A percentile compares a stretch with the other conserved stretches of the same genome.
Conservation (phyloP, 1,140 invertebrate species). For the Heliconius melpomene region DNA sequence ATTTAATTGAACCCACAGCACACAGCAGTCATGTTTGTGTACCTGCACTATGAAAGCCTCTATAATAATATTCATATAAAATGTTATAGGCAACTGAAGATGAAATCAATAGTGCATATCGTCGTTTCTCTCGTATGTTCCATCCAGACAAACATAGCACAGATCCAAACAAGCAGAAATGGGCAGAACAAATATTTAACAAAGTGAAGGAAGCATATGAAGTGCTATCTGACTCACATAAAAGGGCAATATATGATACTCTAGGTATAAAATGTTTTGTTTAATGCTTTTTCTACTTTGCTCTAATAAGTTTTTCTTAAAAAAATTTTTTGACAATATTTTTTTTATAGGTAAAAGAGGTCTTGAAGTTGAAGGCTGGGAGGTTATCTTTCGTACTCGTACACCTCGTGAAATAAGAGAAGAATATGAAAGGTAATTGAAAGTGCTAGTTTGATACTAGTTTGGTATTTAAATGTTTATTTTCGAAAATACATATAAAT, state of each 20-base stretch:
- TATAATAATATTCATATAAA: not conserved
- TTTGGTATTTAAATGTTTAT: too few species aligned
- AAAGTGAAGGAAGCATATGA: conserved; percentile 96
- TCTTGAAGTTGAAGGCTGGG: conserved; percentile 95
- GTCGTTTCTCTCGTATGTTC: conserved; percentile 93
- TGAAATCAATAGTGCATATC: conserved; percentile 95
- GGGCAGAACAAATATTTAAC: conserved; percentile 95
- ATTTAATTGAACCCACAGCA: too few species aligned
- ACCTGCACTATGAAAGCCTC: too few species aligned
- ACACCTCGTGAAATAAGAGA: conserved; percentile 96
- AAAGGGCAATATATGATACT: conserved; percentile 81
- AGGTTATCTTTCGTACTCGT: conserved; percentile 93
- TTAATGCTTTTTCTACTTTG: not conserved
- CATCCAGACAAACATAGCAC: conserved; percentile 96
- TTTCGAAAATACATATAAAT: too few species aligned
- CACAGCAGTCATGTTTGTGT: too few species aligned
- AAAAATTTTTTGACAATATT: conserved; percentile 55
- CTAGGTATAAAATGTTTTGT: conserved; percentile 57
- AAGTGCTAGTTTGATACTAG: too few species aligned
- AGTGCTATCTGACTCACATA: conserved; percentile 83
- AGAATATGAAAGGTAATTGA: conserved; percentile 90
- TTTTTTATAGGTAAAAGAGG: conserved; percentile 82
- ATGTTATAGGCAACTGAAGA: conserved; percentile 89
- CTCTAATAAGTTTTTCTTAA: conserved; percentile 74
- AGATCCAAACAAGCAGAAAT: conserved; percentile 89